Base-by-base conservation (phyloP, 2,113 vertebrate genomes). In the Casuarius casuarius region DNA sequence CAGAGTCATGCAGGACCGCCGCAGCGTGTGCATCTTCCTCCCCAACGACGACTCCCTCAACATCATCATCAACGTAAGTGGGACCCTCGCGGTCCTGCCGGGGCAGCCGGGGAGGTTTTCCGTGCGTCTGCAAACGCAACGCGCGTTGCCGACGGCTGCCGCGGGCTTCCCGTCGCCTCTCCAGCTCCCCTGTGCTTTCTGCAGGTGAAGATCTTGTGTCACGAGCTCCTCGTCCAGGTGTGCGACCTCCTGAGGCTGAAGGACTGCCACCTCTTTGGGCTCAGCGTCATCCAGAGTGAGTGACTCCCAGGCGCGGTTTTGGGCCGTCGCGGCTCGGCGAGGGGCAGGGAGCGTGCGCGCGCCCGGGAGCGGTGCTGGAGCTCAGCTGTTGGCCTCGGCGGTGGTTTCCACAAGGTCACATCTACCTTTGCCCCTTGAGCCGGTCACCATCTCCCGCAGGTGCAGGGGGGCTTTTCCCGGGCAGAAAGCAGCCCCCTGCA, bases 211-310 rank as follows among this genome's bases (percentile, higher is more conserved):
- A 99, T 99, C 77, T 94, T 99, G 79, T 99, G 99, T 97, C 99
- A 99, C 58, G 99, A 99, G 95, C 98, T 99, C 87, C 98, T 99
- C 93, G 98, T 99, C 89, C 99, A 99, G 98, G 99, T 99, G 93
- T 99, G 99, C 97, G 99, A 99, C 97, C 98, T 99, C 76, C 98
- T 99, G 85, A 98, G 99, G 90, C 97, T 99, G 97, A 99, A 99
- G 97, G 99, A 99, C 88, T 99, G 99, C 89, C 99, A 99, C 96
- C 98, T 99, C 88, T 99, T 99, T 20, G 99, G 99, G 91, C 99
- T 99, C 97, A 99, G 99, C 81, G 99, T 99, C 88, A 99, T 99
- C 98, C 99, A 99, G 95, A 99, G 99, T 99, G 98, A 99, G 99
- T 97, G 56, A 29, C 56, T 33, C 33, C 56, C 16, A 9, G 29